Evolutionary conservation across 2,113 vertebrate genomes (phyloP), one percentile per base, ranked within the genome.

Genomic region (Synodontis membranacea): DNA sequence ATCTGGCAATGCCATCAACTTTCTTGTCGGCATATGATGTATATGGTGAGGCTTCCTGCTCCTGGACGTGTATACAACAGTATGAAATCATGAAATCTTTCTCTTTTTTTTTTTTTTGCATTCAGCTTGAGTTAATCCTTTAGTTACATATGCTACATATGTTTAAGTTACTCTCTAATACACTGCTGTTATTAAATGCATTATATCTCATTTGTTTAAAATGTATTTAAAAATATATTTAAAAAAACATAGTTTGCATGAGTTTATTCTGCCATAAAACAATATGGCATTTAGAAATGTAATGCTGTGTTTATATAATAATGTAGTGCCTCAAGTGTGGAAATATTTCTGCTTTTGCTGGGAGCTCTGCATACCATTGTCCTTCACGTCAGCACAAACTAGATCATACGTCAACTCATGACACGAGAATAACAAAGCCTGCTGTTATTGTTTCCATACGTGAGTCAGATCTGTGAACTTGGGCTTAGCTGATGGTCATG

Each of bases 321-420:
- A 56, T 21, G 52, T 44, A 42, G 37, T 58, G 50, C 48, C 52
- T 58, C 21, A 50, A 58, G 60, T 81, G 52, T n/a, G 82, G 42
- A 86, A 88, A 83, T 83, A 39, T 3, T 75, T 88, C 42, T 68
- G 72, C 72, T 88, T 58, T 80, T 80, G 74, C 23, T 68, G 72
- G 66, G 48, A 83, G 48, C 50, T 31, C 28, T 48, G 84, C 62
- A 52, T 48, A 80, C 48, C 19, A 62, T 58, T 12, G 62, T 46
- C 44, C 25, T 62, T 54, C 17, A 37, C 68, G 17, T 74, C 39
- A 44, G 19, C 82, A 84, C 11, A 48, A 34, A 60, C 58, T 50
- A 39, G 46, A 37, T 86, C 54, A 76, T 56, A 44, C 14, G 19
- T 14, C 37, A 80, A 19, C 31, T 56, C 28, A 70, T 64, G 52